These are phyloP conservation scores for Cylloceria caligata DNA, from an alignment of 2,888 invertebrate genomes.

Conservation along the genomic window DNA sequence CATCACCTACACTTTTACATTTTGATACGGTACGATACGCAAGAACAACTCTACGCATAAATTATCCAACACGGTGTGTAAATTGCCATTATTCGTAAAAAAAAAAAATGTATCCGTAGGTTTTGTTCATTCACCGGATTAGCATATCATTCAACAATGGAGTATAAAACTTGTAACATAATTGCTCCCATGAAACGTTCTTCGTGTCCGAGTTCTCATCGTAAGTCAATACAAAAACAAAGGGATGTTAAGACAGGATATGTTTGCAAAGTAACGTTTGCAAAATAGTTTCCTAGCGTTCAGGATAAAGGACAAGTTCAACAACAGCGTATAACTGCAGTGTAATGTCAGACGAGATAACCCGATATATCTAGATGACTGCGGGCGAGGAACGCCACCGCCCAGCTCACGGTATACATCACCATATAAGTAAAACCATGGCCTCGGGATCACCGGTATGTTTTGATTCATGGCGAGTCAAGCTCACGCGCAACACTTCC, in stretches of 20 bases:
- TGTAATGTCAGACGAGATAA: slow-evolving; percentile 75
- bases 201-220: not conserved
- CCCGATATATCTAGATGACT: slow-evolving; percentile 75
- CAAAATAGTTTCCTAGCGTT: not conserved
- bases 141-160: not conserved
- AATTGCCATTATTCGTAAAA: not conserved
- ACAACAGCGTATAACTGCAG: not conserved
- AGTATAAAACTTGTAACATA: not conserved
- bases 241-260: not conserved
- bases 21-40: not conserved
- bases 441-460: slow-evolving; percentile 69
- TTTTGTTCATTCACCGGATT: not conserved
- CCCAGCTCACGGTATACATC: slow-evolving; percentile 75
- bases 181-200: not conserved
- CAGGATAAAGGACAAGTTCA: not conserved
- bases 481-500: slow-evolving; percentile 14
- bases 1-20: not conserved
- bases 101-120: not conserved
- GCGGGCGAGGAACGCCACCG: slow-evolving; percentile 56
- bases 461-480: slow-evolving; percentile 75
- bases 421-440: slow-evolving; percentile 78
- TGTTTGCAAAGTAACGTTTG: not conserved
- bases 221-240: not conserved
- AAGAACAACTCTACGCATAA: not conserved
- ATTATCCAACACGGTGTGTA: not conserved